phyloP scores from a whole-genome alignment of 2,113 vertebrate species.

The Phasianus colchicus region DNA sequence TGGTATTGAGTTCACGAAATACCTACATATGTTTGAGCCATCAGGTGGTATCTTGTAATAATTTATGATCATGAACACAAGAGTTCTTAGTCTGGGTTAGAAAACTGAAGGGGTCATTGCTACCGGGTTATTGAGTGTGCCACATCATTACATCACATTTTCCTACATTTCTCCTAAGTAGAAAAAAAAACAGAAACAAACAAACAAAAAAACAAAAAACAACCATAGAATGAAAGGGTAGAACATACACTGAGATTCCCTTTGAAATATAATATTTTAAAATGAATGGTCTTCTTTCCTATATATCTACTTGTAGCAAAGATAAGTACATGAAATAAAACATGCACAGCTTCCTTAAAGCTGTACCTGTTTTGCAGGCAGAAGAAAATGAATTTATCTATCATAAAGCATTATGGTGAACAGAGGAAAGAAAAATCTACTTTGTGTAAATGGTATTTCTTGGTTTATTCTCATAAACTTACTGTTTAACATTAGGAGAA shows the following conservation, averaged over 20 bases:
- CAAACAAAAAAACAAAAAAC: too few species aligned
- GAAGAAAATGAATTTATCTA: neutral
- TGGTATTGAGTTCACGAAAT: neutral
- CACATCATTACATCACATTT: neutral
- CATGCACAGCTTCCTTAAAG: neutral
- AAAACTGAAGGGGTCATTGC: neutral
- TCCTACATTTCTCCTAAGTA: neutral
- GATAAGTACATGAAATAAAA: neutral
- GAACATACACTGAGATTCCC: neutral
- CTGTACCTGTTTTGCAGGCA: neutral
- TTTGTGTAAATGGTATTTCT: neutral
- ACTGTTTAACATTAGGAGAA: neutral
- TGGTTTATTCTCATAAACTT: neutral
- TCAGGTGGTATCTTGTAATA: neutral
- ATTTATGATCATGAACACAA: neutral
- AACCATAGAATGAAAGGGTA: neutral
- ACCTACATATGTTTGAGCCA: neutral
- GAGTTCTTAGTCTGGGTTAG: neutral
- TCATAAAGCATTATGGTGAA: neutral
- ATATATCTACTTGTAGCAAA: neutral
- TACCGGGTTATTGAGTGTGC: neutral
- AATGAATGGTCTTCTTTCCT: rapidly evolving
- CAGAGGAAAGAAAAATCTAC: neutral
- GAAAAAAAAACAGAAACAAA: neutral
- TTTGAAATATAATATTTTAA: neutral